Evolutionary conservation across 2,113 vertebrate genomes (phyloP).

Genomic region (Aythya baeri): DNA sequence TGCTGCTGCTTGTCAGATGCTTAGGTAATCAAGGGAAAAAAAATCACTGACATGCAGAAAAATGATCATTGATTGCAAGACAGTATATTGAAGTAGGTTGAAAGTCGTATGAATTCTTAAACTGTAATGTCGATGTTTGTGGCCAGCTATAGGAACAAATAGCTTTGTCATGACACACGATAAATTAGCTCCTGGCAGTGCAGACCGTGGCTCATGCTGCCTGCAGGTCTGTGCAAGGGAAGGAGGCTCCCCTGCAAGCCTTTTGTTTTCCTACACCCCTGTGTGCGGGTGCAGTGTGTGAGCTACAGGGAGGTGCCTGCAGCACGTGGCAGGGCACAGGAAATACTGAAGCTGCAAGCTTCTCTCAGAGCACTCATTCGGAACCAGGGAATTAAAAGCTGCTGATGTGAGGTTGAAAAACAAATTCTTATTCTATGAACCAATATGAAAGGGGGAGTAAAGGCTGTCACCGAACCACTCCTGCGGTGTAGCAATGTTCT

Average conservation of each 20-base stretch:
- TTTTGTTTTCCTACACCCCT: fast-evolving
- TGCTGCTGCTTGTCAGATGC: not conserved
- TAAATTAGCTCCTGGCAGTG: not conserved
- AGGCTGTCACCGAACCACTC: not conserved
- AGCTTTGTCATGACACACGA: not conserved
- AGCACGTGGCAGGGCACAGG: not conserved
- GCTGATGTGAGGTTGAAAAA: not conserved
- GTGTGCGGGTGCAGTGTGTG: not conserved
- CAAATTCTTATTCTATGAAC: not conserved
- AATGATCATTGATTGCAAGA: not conserved
- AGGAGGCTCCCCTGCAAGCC: not conserved
- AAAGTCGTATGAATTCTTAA: not conserved
- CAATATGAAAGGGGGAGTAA: not conserved
- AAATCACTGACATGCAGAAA: not conserved
- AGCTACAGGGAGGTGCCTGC: not conserved
- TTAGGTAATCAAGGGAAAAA: not conserved
- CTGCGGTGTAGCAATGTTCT: not conserved
- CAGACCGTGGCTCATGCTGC: not conserved
- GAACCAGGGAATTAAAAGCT: not conserved
- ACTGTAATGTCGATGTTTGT: not conserved
- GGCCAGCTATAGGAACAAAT: not conserved
- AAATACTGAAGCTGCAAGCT: not conserved
- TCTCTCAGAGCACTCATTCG: not conserved
- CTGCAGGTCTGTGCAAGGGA: not conserved
- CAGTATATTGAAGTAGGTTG: not conserved